phyloP scores from a whole-genome alignment of 2,888 invertebrate species.

The Watsonalla cultraria region DNA sequence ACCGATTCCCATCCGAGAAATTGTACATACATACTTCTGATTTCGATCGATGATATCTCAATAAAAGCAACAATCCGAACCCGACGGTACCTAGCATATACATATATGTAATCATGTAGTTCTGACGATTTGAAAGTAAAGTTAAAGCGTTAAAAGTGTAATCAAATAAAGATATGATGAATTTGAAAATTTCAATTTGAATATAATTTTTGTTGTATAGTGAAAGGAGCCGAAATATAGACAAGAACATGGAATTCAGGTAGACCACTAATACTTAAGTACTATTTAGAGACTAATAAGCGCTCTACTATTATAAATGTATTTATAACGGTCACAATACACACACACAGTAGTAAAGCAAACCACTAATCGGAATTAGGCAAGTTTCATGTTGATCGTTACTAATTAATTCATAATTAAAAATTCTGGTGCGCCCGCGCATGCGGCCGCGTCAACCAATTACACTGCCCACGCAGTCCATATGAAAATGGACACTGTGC shows the following conservation, averaged over 20 bases:
- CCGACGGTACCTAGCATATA: no score
- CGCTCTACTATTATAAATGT: not conserved
- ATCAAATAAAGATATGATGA: no score
- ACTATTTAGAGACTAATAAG: not conserved
- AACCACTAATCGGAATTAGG: slow-evolving; percentile 57
- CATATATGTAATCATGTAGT: no score
- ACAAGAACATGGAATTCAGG: not conserved
- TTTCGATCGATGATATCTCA: no score
- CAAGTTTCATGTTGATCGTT: slow-evolving; percentile 70
- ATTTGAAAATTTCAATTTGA: no score
- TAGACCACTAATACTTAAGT: not conserved
- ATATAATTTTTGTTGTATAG: no score
- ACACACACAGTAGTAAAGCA: slow-evolving; percentile 12
- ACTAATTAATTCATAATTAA: slow-evolving; percentile 79
- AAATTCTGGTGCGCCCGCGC: slow-evolving; percentile 75
- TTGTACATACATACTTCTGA: slow-evolving; percentile 1
- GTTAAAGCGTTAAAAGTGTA: no score
- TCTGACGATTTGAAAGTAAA: no score
- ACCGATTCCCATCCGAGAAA: no score
- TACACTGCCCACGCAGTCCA: slow-evolving; percentile 45
- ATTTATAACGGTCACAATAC: slow-evolving; percentile 18
- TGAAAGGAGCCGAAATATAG: no score
- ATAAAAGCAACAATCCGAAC: no score
- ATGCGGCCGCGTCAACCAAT: slow-evolving; percentile 66
- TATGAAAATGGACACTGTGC: slow-evolving; percentile 53